A percentile compares a stretch with the other conserved stretches of the same genome.
phyloP scores from a whole-genome alignment of 2,888 invertebrate species.

The Leucophenga montana region DNA sequence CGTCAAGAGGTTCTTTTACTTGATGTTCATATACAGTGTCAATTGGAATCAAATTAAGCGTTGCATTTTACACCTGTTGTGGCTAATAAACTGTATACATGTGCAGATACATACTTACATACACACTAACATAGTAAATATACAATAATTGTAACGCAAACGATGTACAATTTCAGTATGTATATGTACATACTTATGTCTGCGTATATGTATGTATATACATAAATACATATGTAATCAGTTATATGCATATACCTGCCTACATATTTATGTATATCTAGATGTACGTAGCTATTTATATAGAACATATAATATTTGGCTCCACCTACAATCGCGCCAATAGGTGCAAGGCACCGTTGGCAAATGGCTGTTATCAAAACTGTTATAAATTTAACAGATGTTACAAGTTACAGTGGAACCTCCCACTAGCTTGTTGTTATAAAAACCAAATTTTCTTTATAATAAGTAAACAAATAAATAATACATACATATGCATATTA shows the following conservation, averaged over 20 bases:
- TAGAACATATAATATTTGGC: neutral
- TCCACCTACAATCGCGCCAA: constrained; percentile 25
- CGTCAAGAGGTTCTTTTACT: too few relatives aligned
- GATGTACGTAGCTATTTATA: neutral
- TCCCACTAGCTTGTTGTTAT: constrained; percentile 54
- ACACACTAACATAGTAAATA: too few relatives aligned
- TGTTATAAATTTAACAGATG: neutral
- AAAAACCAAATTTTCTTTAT: too few relatives aligned
- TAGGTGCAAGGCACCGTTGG: constrained; percentile 3
- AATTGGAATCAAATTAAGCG: too few relatives aligned
- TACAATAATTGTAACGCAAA: too few relatives aligned
- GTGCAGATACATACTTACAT: neutral
- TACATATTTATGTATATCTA: constrained; percentile 14
- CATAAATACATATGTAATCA: neutral
- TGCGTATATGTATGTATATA: too few relatives aligned
- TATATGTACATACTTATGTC: neutral
- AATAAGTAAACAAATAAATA: neutral
- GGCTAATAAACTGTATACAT: constrained; percentile 13
- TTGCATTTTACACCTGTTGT: constrained; percentile 38
- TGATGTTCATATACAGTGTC: too few relatives aligned
- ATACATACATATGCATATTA: too few relatives aligned
- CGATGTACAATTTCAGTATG: too few relatives aligned
- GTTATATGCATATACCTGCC: constrained; percentile 29
- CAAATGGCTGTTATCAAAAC: neutral
- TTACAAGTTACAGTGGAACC: constrained; percentile 47